phyloP scores from a whole-genome alignment of 2,888 invertebrate species.

The Ashinkailepas kermadecensis region DNA sequence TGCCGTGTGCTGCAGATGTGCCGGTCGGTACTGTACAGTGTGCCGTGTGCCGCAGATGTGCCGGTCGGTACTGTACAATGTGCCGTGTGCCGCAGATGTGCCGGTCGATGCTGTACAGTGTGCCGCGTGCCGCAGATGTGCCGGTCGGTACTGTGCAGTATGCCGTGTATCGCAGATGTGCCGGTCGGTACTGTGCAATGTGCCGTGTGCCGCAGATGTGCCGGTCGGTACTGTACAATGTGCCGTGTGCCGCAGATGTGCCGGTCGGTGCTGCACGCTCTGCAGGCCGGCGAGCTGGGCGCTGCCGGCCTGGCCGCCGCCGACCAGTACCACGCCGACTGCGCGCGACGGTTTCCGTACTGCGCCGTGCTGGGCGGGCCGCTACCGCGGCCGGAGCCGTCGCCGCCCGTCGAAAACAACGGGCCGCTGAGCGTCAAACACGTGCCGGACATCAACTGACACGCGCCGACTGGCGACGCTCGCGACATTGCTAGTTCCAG shows the following conservation, averaged over 20 bases:
- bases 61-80: no score
- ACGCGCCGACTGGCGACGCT: background rate
- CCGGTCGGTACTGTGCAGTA: no score
- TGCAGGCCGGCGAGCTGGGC: slow-evolving; percentile 73
- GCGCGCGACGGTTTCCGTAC: slow-evolving; percentile 67
- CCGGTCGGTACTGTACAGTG: no score
- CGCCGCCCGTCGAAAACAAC: background rate
- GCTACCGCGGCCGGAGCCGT: background rate
- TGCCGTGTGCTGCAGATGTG: no score
- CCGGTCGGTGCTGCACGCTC: slow-evolving; percentile 65
- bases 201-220: background rate
- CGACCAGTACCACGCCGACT: slow-evolving; percentile 61
- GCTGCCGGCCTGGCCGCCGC: slow-evolving; percentile 56
- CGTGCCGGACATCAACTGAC: background rate
- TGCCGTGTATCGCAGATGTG: no score
- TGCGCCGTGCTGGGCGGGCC: slow-evolving; percentile 8
- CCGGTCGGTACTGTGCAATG: no score
- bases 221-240: no score
- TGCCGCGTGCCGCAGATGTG: slow-evolving; percentile 42
- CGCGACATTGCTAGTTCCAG: background rate
- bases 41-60: background rate
- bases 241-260: slow-evolving; percentile 57
- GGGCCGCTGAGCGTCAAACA: background rate
- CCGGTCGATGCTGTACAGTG: slow-evolving; percentile 65
- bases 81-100: slow-evolving; percentile 56